Base-by-base conservation (phyloP, 2,888 invertebrate species). In the Thymelicus lineola region DNA sequence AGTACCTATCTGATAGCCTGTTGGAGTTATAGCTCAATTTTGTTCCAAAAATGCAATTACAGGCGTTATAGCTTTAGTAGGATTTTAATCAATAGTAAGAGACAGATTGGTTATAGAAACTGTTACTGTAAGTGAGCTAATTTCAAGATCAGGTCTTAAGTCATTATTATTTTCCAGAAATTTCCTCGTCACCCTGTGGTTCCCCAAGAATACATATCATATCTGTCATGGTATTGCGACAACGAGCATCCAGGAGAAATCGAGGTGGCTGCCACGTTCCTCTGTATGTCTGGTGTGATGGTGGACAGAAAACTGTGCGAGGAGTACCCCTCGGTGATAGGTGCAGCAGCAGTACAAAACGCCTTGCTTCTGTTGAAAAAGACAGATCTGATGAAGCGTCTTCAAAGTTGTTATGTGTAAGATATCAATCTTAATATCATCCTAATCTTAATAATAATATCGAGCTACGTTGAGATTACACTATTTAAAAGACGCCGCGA, bases 151-250 rank as follows among this genome's bases (percentile, higher is more conserved):
- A 20, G 28, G 28, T 28, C 28, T 28, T 28, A 5, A 28, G 1
- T 28, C 28, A 28, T 5, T 28, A 28, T 28, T 28, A 3, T 35
- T 38, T 75, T 77, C 3, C 82, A 92, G 92, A 81, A 81, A 66
- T 91, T 86, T 63, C 90, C 90, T 0, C 42, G 68, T 0, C 86
- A 85, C 50, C 90, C 91, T 1, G 80, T 91, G 0, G 75, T 90
- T 0, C 81, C 89, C 0, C 87, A 91, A 68, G 91, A 93, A 28
- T 91, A 78, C 72, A 87, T 91, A 64, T 76, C 82, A 0, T 91
- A 89, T 71, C 68, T 91, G 0, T 78, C 87, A 0, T 91, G 87
- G 89, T 85, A 82, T 77, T 88, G 88, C 57, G 85, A 87, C 71
- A 72, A 71, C 0, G 55, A 72, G 0, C 71, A 79, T 0, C 80